Evolutionary conservation across 2,113 vertebrate species (phyloP), one percentile per base, ranked within the genome.

Genomic region (Melospiza melodia): DNA sequence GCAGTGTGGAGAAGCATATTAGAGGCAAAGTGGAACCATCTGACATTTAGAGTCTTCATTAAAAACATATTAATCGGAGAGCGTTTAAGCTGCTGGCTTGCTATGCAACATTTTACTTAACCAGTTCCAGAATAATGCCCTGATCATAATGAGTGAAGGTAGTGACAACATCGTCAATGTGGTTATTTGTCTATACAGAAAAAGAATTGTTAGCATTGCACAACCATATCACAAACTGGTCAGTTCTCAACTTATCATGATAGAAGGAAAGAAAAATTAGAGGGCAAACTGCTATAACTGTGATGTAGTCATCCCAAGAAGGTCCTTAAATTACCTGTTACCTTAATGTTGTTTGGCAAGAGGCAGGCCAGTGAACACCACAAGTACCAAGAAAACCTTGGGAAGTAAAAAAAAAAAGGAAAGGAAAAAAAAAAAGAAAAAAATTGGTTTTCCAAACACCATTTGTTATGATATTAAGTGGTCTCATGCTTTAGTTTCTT

Each of bases 401-500:
- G 11, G 6, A 43, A 62, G 2, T 7, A 3, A 15, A 28, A 16
- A 62, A 16, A 62, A 62, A 63, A 76, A 55, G 23, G 35, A 44
- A 43, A 75, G 37, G 30, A 25, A 51, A 35, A 20, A 17, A 78
- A 11, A 3, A 22, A 44, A 11, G 9, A 55, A n/a, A 43, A 75
- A 12, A 73, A 9, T 59, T 89, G 33, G 6, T 69, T 96, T 95
- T 85, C 81, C 48, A 78, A 89, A 74, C 48, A 71, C 30, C 77
- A 86, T 72, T 61, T 68, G 67, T 81, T 83, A 94, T 44, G 74
- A 78, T 89, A 91, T 94, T 95, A 89, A 95, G 82, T 90, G 68
- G 72, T 82, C 87, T 95, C 78, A 86, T 91, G 72, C 80, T 94
- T 95, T 93, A 95, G 90, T 90, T 96, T 96, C 90, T 92, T 86